Evolutionary conservation across 2,888 invertebrate species (phyloP).

Genomic region (Keiferia lycopersicella): DNA sequence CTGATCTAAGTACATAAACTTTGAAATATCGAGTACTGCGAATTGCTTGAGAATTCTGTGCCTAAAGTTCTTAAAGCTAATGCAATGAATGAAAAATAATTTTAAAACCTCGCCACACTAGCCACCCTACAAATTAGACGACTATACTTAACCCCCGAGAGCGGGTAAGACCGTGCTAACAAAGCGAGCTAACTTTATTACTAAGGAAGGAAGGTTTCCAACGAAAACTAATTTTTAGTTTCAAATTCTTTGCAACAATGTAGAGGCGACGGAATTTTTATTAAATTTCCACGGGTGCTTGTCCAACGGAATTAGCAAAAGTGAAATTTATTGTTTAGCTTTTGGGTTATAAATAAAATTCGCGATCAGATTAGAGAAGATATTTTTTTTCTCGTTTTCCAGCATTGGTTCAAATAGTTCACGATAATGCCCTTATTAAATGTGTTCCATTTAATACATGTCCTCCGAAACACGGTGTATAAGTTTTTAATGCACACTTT

Average conservation of each 20-base stretch:
- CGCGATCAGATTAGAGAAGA: too few species aligned
- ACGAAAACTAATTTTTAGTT: constrained; percentile 7
- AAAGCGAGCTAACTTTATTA: constrained; percentile 6
- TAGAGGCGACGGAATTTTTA: constrained; percentile 5
- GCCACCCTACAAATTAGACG: background rate
- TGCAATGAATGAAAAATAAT: background rate
- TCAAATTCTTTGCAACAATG: constrained; percentile 3
- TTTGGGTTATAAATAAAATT: too few species aligned
- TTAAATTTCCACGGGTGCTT: background rate
- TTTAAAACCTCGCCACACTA: background rate
- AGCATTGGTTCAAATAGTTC: too few species aligned
- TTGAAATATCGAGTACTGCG: too few species aligned
- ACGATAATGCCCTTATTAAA: too few species aligned
- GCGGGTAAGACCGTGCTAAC: constrained; percentile 7
- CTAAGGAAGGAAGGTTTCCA: background rate
- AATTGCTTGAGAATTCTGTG: background rate
- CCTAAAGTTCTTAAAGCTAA: background rate
- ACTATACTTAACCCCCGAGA: constrained; percentile 4
- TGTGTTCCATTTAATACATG: too few species aligned
- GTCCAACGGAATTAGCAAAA: background rate
- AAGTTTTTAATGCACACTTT: too few species aligned
- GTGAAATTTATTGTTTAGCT: background rate
- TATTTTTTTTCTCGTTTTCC: too few species aligned
- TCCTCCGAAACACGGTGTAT: too few species aligned
- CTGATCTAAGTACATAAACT: too few species aligned